Evolutionary conservation across 2,888 invertebrate genomes (phyloP), one percentile per base, ranked within the genome.

Genomic region (Spisula subtruncata): DNA sequence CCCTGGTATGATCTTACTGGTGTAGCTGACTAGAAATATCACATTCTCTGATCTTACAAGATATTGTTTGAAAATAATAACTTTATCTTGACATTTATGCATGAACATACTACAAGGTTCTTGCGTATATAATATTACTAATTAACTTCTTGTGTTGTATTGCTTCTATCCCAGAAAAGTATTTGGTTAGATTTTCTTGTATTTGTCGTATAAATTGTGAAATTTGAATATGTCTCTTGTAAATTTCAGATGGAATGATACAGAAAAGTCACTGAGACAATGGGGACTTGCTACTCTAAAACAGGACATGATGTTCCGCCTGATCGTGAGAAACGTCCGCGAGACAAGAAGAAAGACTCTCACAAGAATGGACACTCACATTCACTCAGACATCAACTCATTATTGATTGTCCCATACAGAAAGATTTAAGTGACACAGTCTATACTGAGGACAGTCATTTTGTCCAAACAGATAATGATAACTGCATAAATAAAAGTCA

Each of bases 211-310:
- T n/a, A n/a, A n/a, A n/a, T 51, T 14, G 54, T 54, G 29, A 16
- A 29, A 12, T 51, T 51, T 51, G 25, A 41, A 25, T 1, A 8
- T 48, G n/a, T 6, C 35, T 66, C 54, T 56, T 66, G 12, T 46
- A 25, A 66, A 71, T 71, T 84, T 84, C 75, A 84, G 84, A 84
- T 84, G 84, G 46, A 46, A 18, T 32, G 29, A 35, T 75, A 32
- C 75, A 29, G 71, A 16, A 5, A 12, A 48, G 18, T 56, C 32
- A 41, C n/a, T 29, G 18, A 60, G 35, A 54, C 75, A 56, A 94
- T 94, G 94, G 94, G 94, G 71, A 92, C 93, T 51, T 94, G 94
- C 87, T 93, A 93, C 84, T 94, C 94, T 60, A 94, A 93, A 81
- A 87, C 93, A 20, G 93, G 94, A 32, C 92, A 93, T 81, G 93